Base-by-base conservation (phyloP, 2,113 vertebrate species). In the Benitochromis conjunctus region DNA sequence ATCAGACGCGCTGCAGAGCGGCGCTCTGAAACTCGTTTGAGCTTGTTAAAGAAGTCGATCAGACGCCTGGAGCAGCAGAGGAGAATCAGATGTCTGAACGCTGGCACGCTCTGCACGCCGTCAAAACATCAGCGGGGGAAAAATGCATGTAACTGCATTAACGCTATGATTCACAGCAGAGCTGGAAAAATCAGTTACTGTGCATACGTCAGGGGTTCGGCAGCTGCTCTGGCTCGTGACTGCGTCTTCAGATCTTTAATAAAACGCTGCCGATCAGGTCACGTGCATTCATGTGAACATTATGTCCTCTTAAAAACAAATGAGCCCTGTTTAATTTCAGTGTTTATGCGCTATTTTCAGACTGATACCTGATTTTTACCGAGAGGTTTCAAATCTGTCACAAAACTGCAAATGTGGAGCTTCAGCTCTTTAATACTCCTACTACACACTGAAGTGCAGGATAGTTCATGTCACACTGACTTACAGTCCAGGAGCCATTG, bases 371-470 rank as follows among this genome's bases (percentile, higher is more conserved):
- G 31, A 62, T 0, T 38, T 38, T 19, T 13, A 19, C 31, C 12
- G 10, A 64, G 60, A 7, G 4, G 41, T 10, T 12, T 43, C 12
- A 43, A 43, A 9, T 9, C 34, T 36, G 34, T 7, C 41, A 43
- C 41, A 12, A 53, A n/a, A 2, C 18, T 53, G 51, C 51, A 53
- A 46, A 69, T 66, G 29, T 31, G 31, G 34, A 21, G 62, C 10
- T 18, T 38, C 9, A 1, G 60, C 64, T 43, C 26, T 0, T 43
- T 26, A 71, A 43, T 43, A 69, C 13, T 69, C 7, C 38, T 41
- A 10, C 38, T 14, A 34, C 16, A 46, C 38, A 11, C 2, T 1
- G 0, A 46, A 0, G 19, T 9, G n/a, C n/a, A 1, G 13, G 0
- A 26, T 71, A 26, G 41, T 29, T 71, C 66, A 11, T 14, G 2